Conservation (phyloP, 2,113 vertebrate genomes). For the Struthio camelus region DNA sequence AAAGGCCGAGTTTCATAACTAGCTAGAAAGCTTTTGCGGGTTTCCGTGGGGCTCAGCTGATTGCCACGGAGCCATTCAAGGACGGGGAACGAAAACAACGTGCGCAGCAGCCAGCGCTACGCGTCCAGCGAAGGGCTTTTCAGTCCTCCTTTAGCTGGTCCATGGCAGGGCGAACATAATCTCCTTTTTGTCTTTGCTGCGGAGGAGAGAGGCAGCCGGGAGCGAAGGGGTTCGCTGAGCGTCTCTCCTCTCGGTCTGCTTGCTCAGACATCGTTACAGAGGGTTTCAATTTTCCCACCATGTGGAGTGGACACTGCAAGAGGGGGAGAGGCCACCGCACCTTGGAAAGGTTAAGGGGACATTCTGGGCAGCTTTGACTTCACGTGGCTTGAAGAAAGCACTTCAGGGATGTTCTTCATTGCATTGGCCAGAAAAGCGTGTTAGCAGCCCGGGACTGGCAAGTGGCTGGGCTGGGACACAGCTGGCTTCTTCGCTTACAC, state of each 20-base stretch:
- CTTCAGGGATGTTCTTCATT: background rate
- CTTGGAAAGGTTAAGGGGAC: background rate
- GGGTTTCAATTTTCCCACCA: background rate
- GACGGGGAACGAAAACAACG: background rate
- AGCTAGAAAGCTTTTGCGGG: background rate
- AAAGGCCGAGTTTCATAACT: background rate
- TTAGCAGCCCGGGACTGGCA: background rate
- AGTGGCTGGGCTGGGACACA: background rate
- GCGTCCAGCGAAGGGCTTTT: background rate
- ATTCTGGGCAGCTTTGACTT: background rate
- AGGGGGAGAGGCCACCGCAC: background rate
- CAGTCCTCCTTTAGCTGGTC: background rate
- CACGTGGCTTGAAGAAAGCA: background rate
- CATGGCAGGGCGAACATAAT: background rate
- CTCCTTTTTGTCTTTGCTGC: background rate
- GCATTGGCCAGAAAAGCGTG: background rate
- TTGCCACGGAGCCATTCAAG: accelerated
- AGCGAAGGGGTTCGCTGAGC: accelerated
- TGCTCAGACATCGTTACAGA: background rate
- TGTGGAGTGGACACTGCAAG: background rate
- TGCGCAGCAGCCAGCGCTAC: background rate
- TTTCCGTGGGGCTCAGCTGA: background rate
- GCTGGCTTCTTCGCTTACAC: background rate
- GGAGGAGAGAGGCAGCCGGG: too few species aligned
- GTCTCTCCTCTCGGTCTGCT: accelerated